These are phyloP conservation scores for Lepidonotus clava DNA, from an alignment of 2,888 invertebrate species.

Conservation along the genomic window DNA sequence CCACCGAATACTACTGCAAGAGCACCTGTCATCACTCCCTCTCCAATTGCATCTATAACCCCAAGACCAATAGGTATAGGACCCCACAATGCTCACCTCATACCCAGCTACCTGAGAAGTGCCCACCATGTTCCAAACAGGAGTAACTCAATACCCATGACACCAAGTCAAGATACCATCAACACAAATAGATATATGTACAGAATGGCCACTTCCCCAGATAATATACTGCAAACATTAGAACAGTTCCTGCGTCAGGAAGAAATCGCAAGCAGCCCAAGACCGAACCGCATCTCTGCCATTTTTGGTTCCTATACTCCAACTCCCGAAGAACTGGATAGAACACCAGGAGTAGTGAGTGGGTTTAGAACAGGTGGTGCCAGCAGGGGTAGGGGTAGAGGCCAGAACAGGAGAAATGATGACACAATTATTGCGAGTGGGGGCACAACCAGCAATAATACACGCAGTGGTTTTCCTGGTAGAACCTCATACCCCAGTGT, in stretches of 20 bases:
- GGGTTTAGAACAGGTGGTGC: not conserved
- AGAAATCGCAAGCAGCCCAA: not conserved
- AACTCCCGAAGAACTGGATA: not conserved
- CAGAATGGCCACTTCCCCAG: not conserved
- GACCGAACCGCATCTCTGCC: not conserved
- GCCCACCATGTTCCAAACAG: no score
- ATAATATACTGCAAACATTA: not conserved
- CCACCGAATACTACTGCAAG: not conserved
- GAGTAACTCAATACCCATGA: not conserved
- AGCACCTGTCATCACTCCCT: not conserved
- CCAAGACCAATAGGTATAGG: not conserved
- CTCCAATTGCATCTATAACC: not conserved
- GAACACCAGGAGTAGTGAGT: not conserved
- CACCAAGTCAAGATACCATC: not conserved
- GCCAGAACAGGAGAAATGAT: not conserved
- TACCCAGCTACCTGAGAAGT: not conserved
- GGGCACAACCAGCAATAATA: not conserved
- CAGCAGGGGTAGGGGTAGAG: no score
- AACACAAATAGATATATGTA: slow-evolving; percentile 1
- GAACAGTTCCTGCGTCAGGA: not conserved
- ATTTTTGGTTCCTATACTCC: not conserved
- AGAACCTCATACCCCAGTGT: not conserved
- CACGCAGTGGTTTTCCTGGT: not conserved
- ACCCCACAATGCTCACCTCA: not conserved
- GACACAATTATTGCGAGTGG: not conserved